These are phyloP conservation scores for Dolichopus griseipennis DNA, from an alignment of 2,888 invertebrate genomes.

Conservation along the genomic window DNA sequence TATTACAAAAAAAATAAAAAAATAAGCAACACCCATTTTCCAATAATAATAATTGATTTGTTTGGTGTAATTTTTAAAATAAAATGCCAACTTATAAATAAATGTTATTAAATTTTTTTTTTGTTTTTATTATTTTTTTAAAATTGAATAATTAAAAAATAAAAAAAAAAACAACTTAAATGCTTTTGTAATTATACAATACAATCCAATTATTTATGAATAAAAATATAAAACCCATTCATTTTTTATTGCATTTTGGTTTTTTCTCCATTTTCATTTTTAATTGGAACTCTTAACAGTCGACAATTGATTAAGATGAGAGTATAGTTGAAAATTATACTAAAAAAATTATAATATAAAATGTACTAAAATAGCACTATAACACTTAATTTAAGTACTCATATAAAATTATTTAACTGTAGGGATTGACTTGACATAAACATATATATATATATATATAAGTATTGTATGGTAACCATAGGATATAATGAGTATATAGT, in stretches of 20 bases:
- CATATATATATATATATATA: too few species aligned
- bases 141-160: neutral
- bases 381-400: neutral
- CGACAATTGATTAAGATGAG: neutral
- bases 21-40: too few species aligned
- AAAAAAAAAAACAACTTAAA: too few species aligned
- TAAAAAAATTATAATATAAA: neutral
- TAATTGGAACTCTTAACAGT: too few species aligned
- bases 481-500: neutral
- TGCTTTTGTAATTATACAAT: neutral
- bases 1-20: too few species aligned
- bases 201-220: neutral
- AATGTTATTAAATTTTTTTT: too few species aligned
- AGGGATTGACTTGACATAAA: neutral
- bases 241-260: neutral
- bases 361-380: neutral
- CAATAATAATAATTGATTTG: too few species aligned
- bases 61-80: too few species aligned
- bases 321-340: neutral
- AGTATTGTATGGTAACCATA: too few species aligned
- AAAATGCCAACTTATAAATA: too few species aligned
- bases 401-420: conserved; percentile 1
- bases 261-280: too few species aligned
- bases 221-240: neutral
- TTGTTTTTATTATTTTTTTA: too few species aligned